Percentiles rank a stretch among this genome's conserved stretches.
Conservation (phyloP, 1,140 invertebrate genomes). For the Musca domestica region DNA sequence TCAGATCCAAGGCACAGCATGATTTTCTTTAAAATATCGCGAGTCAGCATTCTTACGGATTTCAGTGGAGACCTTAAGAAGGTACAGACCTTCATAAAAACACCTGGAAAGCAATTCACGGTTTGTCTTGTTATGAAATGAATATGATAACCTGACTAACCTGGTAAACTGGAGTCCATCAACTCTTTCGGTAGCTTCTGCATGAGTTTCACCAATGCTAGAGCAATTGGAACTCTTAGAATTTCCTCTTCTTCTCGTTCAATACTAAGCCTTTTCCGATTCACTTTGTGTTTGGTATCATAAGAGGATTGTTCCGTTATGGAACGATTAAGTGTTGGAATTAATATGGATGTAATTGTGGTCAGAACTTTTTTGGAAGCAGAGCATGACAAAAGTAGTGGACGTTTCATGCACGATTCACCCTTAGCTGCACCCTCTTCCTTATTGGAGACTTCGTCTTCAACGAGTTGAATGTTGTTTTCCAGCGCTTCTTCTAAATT, state of each 20-base stretch:
- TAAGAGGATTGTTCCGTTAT: conserved; percentile 73
- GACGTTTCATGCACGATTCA: conserved; percentile 42
- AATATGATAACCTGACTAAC: conserved; percentile 64
- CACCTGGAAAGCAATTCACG: conserved; percentile 55
- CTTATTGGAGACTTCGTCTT: conserved; percentile 35
- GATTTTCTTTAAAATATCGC: conserved; percentile 87
- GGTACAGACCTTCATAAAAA: conserved; percentile 85
- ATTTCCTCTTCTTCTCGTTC: conserved; percentile 86
- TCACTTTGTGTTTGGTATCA: conserved; percentile 79
- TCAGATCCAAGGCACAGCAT: conserved; percentile 79
- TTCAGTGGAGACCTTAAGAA: conserved; percentile 88
- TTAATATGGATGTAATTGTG: conserved; percentile 60
- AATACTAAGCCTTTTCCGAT: conserved; percentile 63
- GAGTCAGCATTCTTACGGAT: conserved; percentile 78
- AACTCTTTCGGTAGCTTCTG: conserved; percentile 79
- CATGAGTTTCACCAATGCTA: conserved; percentile 89
- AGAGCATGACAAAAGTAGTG: conserved; percentile 61
- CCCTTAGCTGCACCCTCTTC: conserved; percentile 28
- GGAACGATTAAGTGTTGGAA: conserved; percentile 59
- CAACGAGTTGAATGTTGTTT: conserved; percentile 27
- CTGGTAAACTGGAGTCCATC: conserved; percentile 73
- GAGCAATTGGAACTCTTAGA: conserved; percentile 83
- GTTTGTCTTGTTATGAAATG: no score
- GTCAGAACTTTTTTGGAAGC: conserved; percentile 72
- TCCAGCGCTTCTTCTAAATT: conserved; percentile 23